These are phyloP conservation scores for Hydrotaea cyrtoneurina DNA, from an alignment of 2,888 invertebrate genomes.

Conservation along the genomic window DNA sequence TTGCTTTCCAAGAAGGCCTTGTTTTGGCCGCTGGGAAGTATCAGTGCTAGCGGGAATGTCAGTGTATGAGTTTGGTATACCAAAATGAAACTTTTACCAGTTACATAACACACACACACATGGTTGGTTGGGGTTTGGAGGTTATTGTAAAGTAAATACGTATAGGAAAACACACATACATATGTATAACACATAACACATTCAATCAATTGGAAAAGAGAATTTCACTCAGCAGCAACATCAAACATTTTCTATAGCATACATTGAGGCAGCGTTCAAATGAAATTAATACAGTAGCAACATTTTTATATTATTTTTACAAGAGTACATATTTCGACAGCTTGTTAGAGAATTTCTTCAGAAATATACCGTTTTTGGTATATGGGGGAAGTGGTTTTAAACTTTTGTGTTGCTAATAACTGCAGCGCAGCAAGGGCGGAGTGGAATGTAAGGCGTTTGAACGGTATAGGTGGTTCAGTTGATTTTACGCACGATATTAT, in stretches of 20 bases:
- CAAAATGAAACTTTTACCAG: slow-evolving; percentile 35
- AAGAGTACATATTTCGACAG: slow-evolving; percentile 16
- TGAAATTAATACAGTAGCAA: background rate
- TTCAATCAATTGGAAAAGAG: slow-evolving; percentile 45
- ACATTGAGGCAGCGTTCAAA: slow-evolving; percentile 29
- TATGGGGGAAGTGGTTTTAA: no score
- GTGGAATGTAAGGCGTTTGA: background rate
- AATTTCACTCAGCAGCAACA: background rate
- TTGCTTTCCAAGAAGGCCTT: no score
- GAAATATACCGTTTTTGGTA: slow-evolving; percentile 21
- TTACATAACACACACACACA: slow-evolving; percentile 62
- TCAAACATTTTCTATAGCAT: slow-evolving; percentile 32
- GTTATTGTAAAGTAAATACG: slow-evolving; percentile 42
- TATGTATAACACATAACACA: background rate
- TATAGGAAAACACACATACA: background rate
- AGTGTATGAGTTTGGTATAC: slow-evolving; percentile 38
- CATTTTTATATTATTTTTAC: background rate
- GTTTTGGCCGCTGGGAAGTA: background rate
- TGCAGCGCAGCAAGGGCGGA: background rate
- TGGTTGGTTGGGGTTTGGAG: slow-evolving; percentile 35
- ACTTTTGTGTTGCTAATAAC: background rate
- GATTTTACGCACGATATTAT: no score
- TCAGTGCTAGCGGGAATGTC: background rate
- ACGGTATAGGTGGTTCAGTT: no score
- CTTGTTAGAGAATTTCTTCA: slow-evolving; percentile 16